A percentile compares a stretch with the other conserved stretches of the same genome.
These are phyloP conservation scores for Xanthorhoe designata DNA, from an alignment of 2,888 invertebrate species.

Conservation along the genomic window DNA sequence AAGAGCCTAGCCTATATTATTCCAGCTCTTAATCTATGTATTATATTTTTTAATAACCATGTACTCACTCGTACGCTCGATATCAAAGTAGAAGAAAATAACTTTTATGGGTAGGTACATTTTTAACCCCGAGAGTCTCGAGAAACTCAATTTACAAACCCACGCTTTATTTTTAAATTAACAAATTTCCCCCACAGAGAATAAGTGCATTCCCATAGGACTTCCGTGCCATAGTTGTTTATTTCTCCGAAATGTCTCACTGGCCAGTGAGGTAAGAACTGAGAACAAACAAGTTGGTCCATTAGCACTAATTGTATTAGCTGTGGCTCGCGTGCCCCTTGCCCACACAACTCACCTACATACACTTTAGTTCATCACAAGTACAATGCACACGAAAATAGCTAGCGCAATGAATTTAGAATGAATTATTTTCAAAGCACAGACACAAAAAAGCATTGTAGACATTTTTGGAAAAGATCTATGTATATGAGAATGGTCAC, in stretches of 20 bases:
- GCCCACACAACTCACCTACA: constrained; percentile 40
- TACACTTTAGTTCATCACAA: constrained; percentile 27
- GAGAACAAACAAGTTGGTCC: constrained; percentile 58
- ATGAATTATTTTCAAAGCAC: background rate
- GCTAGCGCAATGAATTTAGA: constrained; percentile 9
- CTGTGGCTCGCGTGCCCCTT: constrained; percentile 35
- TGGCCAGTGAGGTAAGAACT: constrained; percentile 32
- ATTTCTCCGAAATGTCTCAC: background rate
- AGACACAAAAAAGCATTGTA: background rate
- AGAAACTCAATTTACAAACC: background rate
- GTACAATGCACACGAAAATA: constrained; percentile 30
- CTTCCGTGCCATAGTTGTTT: background rate
- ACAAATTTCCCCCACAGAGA: background rate
- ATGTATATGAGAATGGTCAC: no score
- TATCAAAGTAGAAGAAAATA: background rate
- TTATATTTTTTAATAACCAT: no score
- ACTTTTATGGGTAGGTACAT: no score
- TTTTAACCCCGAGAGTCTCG: no score
- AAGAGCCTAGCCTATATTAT: no score
- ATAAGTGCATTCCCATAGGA: background rate
- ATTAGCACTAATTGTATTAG: constrained; percentile 71
- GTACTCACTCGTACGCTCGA: no score
- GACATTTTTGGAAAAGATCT: no score
- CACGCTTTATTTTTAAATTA: background rate
- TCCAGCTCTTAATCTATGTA: no score